phyloP scores from a whole-genome alignment of 2,113 vertebrate genomes.

The Nannospalax galili region DNA sequence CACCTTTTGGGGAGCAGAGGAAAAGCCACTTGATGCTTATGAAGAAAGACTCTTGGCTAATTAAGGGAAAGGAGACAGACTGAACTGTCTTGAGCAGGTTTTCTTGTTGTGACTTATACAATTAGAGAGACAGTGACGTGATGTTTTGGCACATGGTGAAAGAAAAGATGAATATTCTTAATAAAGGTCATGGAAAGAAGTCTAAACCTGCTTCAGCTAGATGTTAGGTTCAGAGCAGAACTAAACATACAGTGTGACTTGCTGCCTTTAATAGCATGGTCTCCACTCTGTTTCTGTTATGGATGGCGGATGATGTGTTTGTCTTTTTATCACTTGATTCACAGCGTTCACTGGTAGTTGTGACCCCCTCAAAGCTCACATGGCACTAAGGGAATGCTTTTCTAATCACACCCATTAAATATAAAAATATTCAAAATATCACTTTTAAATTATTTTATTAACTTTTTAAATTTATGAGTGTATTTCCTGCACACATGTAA shows the following conservation, averaged over 20 bases:
- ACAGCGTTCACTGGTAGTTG: background rate
- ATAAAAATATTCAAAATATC: background rate
- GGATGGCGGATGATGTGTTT: background rate
- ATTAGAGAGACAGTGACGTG: background rate
- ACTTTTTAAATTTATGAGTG: no score
- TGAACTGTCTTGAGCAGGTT: background rate
- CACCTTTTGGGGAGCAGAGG: conserved; percentile 58
- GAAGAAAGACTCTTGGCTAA: conserved; percentile 54
- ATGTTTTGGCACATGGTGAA: background rate
- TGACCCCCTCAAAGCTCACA: background rate
- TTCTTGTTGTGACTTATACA: conserved; percentile 22
- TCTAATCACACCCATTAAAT: background rate
- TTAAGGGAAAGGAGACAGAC: background rate
- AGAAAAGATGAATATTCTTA: background rate
- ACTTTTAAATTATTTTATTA: no score
- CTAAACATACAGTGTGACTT: background rate
- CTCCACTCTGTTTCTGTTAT: background rate
- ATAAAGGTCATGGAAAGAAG: background rate
- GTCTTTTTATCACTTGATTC: background rate
- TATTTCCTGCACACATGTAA: no score
- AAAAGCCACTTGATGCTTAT: conserved; percentile 26
- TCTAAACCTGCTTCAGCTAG: conserved; percentile 19
- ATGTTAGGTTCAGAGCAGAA: background rate
- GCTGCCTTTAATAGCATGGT: background rate
- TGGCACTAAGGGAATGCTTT: background rate